phyloP scores from a whole-genome alignment of 1,140 invertebrate genomes.

The Capitella teleta region DNA sequence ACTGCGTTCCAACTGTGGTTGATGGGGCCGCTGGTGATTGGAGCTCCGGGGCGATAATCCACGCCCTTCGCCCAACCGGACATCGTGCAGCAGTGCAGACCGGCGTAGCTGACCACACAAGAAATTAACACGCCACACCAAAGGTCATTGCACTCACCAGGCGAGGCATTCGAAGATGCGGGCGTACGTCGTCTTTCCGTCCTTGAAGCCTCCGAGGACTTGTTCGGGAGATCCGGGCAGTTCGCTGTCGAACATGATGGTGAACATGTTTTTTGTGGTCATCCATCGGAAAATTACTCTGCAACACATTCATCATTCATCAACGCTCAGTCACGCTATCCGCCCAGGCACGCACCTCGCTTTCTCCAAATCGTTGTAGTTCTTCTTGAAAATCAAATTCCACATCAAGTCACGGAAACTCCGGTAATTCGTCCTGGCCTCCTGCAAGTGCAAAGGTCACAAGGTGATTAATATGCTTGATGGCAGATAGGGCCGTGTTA shows the following conservation, averaged over 20 bases:
- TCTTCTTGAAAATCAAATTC: constrained; percentile 69
- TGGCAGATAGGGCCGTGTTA: too few relatives aligned
- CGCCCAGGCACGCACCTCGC: constrained; percentile 63
- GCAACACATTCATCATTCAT: constrained; percentile 17
- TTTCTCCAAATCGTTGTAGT: constrained; percentile 88
- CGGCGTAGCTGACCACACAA: constrained; percentile 67
- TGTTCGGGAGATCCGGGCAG: constrained; percentile 89
- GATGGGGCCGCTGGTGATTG: constrained; percentile 33
- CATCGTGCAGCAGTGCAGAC: constrained; percentile 93
- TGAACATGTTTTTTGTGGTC: constrained; percentile 96
- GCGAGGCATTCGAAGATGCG: constrained; percentile 82
- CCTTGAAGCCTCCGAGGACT: constrained; percentile 87
- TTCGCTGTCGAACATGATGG: constrained; percentile 93
- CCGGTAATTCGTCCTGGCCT: constrained; percentile 92
- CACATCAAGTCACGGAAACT: constrained; percentile 90
- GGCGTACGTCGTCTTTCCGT: constrained; percentile 97
- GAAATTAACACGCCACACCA: too few relatives aligned
- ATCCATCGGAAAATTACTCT: constrained; percentile 98
- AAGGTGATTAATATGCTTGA: too few relatives aligned
- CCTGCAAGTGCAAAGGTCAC: constrained; percentile 46
- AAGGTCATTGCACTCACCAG: too few relatives aligned
- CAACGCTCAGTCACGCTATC: too few relatives aligned
- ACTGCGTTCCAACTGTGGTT: constrained; percentile 44
- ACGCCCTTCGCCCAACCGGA: constrained; percentile 98
- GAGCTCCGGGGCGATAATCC: constrained; percentile 75